Conservation (phyloP, 2,797 vertebrate genomes). For the Crypturellus tataupa region DNA sequence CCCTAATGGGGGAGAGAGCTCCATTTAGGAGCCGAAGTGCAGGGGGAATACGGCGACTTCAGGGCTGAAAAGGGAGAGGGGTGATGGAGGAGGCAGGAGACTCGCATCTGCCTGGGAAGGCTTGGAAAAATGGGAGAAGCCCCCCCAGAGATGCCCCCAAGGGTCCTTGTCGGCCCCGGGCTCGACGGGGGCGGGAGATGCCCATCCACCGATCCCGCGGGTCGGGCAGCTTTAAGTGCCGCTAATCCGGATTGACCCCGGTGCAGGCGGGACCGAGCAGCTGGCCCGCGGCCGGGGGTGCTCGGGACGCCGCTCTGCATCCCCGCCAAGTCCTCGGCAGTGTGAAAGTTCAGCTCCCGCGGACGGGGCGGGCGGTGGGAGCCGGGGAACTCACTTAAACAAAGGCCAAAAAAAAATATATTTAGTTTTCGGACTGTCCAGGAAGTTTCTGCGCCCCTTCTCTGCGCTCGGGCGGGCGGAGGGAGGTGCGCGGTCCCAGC, state of each 20-base stretch:
- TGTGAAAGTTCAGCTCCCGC: background rate
- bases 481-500: background rate
- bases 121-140: background rate
- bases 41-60: background rate
- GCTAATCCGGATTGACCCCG: background rate
- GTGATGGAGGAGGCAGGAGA: background rate
- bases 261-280: background rate
- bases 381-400: background rate
- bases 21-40: constrained; percentile 19
- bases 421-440: background rate
- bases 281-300: background rate
- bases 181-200: background rate
- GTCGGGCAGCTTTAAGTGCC: background rate
- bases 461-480: background rate
- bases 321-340: background rate
- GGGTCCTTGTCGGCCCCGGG: background rate
- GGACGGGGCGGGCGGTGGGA: background rate
- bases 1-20: background rate
- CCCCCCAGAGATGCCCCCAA: background rate
- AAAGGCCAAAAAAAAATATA: background rate
- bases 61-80: background rate
- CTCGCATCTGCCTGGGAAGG: background rate
- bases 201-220: too few species aligned
- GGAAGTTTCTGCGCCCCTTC: background rate
- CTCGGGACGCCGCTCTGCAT: background rate